These are phyloP conservation scores for Falcunculus frontatus DNA, from an alignment of 2,113 vertebrate species.

Conservation along the genomic window DNA sequence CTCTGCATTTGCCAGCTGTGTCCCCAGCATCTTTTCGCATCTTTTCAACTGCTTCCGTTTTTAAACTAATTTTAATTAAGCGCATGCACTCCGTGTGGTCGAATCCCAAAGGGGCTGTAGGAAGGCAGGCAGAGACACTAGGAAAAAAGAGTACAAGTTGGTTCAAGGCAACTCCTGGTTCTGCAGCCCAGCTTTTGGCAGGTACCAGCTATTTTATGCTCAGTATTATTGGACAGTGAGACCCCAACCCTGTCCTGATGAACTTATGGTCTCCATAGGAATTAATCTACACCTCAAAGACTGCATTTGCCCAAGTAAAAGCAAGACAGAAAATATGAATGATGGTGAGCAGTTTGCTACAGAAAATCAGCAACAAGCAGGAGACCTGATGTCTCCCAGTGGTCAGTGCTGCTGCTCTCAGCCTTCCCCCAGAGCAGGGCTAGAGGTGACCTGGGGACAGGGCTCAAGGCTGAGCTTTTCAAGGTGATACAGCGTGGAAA, in stretches of 20 bases:
- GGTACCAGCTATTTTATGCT: not conserved
- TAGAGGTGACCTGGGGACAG: not conserved
- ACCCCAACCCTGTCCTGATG: not conserved
- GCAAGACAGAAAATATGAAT: not conserved
- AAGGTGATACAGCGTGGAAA: not conserved
- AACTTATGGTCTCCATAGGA: not conserved
- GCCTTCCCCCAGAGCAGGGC: not conserved
- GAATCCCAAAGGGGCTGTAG: not conserved
- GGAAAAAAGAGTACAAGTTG: not conserved
- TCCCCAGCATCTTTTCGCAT: not conserved
- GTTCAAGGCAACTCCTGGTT: not conserved
- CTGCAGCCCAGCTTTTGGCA: not conserved
- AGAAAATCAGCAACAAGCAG: not conserved
- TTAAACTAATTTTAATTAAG: slow-evolving; percentile 56
- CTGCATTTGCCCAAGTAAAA: not conserved
- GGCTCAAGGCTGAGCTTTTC: not conserved
- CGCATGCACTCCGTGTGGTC: not conserved
- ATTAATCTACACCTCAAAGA: not conserved
- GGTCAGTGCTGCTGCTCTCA: not conserved
- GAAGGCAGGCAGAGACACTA: not conserved
- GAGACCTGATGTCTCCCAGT: fast-evolving
- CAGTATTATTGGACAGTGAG: not conserved
- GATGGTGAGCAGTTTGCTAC: not conserved
- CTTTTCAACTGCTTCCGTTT: not conserved
- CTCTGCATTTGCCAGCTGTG: slow-evolving; percentile 33